A percentile compares a stretch with the other conserved stretches of the same genome.
Conservation (phyloP, 2,888 invertebrate species). For the Plusia festucae region DNA sequence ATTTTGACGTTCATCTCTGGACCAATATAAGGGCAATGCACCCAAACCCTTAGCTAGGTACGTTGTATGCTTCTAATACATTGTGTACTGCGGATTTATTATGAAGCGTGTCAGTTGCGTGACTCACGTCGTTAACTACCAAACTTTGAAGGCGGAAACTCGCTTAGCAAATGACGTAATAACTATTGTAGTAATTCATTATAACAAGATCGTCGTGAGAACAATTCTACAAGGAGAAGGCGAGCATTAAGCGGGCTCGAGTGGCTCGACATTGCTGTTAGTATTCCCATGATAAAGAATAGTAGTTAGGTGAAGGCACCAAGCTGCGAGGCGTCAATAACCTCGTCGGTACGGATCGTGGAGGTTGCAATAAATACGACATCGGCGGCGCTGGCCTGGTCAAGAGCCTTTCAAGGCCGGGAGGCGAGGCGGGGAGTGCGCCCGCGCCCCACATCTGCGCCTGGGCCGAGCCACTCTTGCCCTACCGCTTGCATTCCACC, state of each 20-base stretch:
- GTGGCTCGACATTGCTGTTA: slow-evolving; percentile 65
- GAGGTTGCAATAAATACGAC: slow-evolving; percentile 89
- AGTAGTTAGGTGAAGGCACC: slow-evolving; percentile 71
- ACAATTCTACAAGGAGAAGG: slow-evolving; percentile 84
- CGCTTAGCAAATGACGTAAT: slow-evolving; percentile 86
- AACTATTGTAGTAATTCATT: slow-evolving; percentile 86
- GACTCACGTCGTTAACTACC: slow-evolving; percentile 86
- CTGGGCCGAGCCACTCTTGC: slow-evolving; percentile 75
- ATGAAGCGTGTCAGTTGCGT: slow-evolving; percentile 81
- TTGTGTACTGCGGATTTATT: slow-evolving; percentile 75
- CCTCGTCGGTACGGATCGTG: slow-evolving; percentile 87
- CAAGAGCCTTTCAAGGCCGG: slow-evolving; percentile 89
- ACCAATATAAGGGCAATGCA: slow-evolving; percentile 69
- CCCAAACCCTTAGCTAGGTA: slow-evolving; percentile 56
- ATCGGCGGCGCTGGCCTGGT: slow-evolving; percentile 86
- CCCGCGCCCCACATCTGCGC: slow-evolving; percentile 84
- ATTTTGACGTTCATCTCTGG: slow-evolving; percentile 46
- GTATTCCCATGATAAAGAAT: slow-evolving; percentile 79
- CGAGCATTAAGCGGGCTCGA: slow-evolving; percentile 69
- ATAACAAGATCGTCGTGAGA: slow-evolving; percentile 86
- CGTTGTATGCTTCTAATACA: slow-evolving; percentile 62
- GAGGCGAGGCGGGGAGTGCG: slow-evolving; percentile 86
- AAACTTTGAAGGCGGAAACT: slow-evolving; percentile 87
- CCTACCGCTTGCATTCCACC: slow-evolving; percentile 80
- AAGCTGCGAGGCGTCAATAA: slow-evolving; percentile 84